phyloP scores from a whole-genome alignment of 2,888 invertebrate genomes.

The Galeopsomyia nigrocyanea region DNA sequence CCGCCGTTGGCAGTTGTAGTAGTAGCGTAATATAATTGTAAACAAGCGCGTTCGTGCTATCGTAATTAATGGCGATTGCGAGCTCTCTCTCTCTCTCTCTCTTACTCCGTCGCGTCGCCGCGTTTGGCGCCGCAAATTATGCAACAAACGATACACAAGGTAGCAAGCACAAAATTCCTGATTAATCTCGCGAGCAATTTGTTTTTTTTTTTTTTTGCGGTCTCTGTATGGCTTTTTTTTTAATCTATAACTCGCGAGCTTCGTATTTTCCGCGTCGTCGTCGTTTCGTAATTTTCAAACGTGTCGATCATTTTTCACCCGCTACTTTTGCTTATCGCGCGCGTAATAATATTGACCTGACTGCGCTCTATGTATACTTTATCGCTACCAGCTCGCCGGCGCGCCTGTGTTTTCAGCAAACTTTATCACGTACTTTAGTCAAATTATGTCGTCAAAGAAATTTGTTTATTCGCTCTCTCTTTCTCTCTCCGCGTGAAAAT shows the following conservation, averaged over 20 bases:
- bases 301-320: no score
- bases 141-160: slow-evolving; percentile 13
- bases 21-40: slow-evolving; percentile 57
- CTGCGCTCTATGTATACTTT: no score
- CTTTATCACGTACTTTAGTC: no score
- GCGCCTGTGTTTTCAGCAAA: no score
- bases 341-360: no score
- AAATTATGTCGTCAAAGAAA: no score
- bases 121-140: slow-evolving; percentile 22
- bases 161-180: slow-evolving; percentile 16
- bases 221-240: not conserved
- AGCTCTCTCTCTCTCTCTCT: no score
- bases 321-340: no score
- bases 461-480: no score
- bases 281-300: no score
- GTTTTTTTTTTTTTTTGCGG: slow-evolving; percentile 1
- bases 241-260: not conserved
- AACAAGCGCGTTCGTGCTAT: slow-evolving; percentile 58
- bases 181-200: slow-evolving; percentile 30
- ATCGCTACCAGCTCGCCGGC: no score
- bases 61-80: slow-evolving; percentile 63
- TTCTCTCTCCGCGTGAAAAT: no score
- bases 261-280: not conserved
- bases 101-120: not conserved
- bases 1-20: slow-evolving; percentile 8